Evolutionary conservation across 2,113 vertebrate species (phyloP).

Genomic region (Malurus elegans): DNA sequence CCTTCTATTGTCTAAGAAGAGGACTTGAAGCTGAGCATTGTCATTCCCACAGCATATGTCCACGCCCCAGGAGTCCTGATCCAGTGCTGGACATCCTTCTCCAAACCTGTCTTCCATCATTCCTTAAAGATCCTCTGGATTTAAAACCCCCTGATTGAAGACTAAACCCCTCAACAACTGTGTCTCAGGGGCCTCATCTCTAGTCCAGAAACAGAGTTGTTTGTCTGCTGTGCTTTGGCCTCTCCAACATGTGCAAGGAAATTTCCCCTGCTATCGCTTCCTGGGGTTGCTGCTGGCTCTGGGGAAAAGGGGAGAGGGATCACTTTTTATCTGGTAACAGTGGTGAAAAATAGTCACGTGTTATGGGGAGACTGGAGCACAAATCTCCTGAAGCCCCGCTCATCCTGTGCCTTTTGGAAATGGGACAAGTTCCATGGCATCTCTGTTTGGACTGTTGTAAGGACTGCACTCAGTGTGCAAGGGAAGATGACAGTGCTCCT

Average conservation of each 20-base stretch:
- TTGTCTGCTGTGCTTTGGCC: accelerated
- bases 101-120: neutral
- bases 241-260: neutral
- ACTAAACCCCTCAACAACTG: neutral
- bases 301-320: neutral
- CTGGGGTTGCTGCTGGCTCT: neutral
- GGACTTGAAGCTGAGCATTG: neutral
- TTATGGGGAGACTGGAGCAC: neutral
- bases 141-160: neutral
- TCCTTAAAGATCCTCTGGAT: neutral
- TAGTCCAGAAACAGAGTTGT: neutral
- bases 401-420: neutral
- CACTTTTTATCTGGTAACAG: neutral
- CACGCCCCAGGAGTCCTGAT: accelerated
- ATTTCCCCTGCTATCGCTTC: neutral
- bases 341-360: neutral
- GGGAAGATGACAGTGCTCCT: neutral
- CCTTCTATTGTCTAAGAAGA: accelerated
- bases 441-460: neutral
- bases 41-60: neutral
- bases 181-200: neutral
- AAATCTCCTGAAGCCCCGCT: neutral
- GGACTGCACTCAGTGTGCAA: neutral
- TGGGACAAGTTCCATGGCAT: neutral
- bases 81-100: neutral